A percentile compares a stretch with the other conserved stretches of the same genome.
These are phyloP conservation scores for Delphinus delphis DNA, from an alignment of 2,113 vertebrate species.

Conservation along the genomic window DNA sequence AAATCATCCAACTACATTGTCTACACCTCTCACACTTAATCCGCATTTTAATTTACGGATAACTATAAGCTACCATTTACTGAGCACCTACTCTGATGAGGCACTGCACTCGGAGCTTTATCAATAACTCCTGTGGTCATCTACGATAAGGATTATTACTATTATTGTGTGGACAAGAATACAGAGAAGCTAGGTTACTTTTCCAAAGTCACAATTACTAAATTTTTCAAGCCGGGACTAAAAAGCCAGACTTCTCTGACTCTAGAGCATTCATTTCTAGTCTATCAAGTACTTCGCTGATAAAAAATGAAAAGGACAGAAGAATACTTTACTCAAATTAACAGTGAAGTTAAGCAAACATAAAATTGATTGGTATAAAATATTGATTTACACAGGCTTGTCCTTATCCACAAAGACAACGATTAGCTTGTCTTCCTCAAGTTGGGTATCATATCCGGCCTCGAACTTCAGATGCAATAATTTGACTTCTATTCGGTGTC, in stretches of 20 bases:
- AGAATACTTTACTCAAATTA: not conserved
- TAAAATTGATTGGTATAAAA: not conserved
- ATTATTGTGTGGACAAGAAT: not conserved
- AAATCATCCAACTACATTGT: not conserved
- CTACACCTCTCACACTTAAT: not conserved
- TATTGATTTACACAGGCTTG: not conserved
- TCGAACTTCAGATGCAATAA: not conserved
- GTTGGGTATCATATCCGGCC: not conserved
- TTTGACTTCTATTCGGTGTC: not conserved
- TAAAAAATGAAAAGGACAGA: not conserved
- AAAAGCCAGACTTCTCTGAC: not conserved
- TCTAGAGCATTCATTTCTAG: not conserved
- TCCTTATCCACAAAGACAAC: not conserved
- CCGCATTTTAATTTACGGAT: not conserved
- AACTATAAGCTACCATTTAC: not conserved
- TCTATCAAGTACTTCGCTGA: not conserved
- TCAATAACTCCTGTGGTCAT: accelerated
- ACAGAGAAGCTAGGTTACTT: not conserved
- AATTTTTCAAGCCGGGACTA: not conserved
- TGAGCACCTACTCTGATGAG: too few species aligned
- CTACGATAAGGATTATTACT: not conserved
- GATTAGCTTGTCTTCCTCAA: not conserved
- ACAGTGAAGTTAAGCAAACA: conserved; percentile 2
- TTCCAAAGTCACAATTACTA: not conserved
- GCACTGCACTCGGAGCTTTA: not conserved